Conservation (phyloP, 2,888 invertebrate genomes). For the Drosophila lutescens region DNA sequence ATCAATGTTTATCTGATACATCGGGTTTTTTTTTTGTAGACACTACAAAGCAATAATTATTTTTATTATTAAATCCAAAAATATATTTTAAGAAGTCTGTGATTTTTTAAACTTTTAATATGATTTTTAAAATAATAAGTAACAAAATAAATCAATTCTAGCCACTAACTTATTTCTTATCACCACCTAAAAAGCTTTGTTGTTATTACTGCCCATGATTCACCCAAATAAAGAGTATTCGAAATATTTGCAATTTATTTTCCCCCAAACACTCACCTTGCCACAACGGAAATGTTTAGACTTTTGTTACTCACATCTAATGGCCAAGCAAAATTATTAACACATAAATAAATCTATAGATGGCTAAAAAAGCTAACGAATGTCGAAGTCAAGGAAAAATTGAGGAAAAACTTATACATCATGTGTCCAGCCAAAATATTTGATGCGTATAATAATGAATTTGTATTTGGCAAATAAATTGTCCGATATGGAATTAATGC, state of each 20-base stretch:
- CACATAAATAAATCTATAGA: conserved; percentile 33
- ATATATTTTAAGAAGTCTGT: no score
- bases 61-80: no score
- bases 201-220: background rate
- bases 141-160: no score
- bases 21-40: no score
- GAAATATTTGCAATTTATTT: conserved; percentile 8
- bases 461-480: conserved; percentile 67
- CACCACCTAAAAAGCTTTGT: no score
- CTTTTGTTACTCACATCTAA: conserved; percentile 27
- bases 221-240: background rate
- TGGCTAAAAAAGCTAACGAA: conserved; percentile 17
- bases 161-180: no score
- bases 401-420: conserved; percentile 36
- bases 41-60: no score
- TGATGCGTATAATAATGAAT: conserved; percentile 67
- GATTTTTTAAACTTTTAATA: no score
- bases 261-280: conserved; percentile 17
- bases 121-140: no score
- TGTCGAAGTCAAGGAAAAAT: conserved; percentile 32
- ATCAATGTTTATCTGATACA: no score
- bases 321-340: conserved; percentile 51
- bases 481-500: conserved; percentile 64
- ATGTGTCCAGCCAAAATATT: conserved; percentile 31
- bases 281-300: conserved; percentile 39